These are phyloP conservation scores for Agrypnus murinus DNA, from an alignment of 2,888 invertebrate genomes.

Conservation along the genomic window DNA sequence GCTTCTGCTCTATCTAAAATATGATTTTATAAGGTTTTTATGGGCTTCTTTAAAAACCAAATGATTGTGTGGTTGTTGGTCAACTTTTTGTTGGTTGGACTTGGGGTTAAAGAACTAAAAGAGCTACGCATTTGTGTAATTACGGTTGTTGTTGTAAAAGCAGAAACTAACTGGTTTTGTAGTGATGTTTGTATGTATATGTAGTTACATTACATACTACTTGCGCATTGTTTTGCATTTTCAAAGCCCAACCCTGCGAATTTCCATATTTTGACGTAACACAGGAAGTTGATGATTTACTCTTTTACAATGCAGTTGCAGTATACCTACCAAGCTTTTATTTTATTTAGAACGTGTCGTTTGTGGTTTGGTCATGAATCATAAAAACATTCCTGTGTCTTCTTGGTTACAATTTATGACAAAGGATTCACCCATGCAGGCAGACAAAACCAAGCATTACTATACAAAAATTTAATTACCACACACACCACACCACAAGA, in stretches of 20 bases:
- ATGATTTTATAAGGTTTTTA: no score
- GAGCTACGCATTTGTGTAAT: slow-evolving; percentile 25
- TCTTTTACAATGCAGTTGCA: slow-evolving; percentile 45
- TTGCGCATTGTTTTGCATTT: slow-evolving; percentile 35
- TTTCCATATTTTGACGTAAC: slow-evolving; percentile 37
- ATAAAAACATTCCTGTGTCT: slow-evolving; percentile 34
- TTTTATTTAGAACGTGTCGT: slow-evolving; percentile 41
- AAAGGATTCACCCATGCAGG: slow-evolving; percentile 16
- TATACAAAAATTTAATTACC: slow-evolving; percentile 31
- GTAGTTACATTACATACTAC: no score
- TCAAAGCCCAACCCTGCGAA: slow-evolving; percentile 11
- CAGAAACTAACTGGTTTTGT: slow-evolving; percentile 41
- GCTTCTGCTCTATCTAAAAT: background rate
- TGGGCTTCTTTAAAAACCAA: background rate
- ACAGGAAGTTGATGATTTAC: slow-evolving; percentile 45
- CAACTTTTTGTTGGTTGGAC: background rate
- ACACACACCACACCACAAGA: slow-evolving; percentile 21
- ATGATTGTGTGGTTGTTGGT: slow-evolving; percentile 10
- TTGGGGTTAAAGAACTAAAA: slow-evolving; percentile 29
- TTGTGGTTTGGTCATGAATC: slow-evolving; percentile 43
- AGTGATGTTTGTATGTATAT: slow-evolving; percentile 15
- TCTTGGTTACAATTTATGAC: slow-evolving; percentile 28
- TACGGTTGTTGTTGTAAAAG: slow-evolving; percentile 31
- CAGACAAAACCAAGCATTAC: slow-evolving; percentile 1
- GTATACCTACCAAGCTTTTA: slow-evolving; percentile 36